Evolutionary conservation across 2,113 vertebrate species (phyloP).

Genomic region (Meleagris gallopavo): DNA sequence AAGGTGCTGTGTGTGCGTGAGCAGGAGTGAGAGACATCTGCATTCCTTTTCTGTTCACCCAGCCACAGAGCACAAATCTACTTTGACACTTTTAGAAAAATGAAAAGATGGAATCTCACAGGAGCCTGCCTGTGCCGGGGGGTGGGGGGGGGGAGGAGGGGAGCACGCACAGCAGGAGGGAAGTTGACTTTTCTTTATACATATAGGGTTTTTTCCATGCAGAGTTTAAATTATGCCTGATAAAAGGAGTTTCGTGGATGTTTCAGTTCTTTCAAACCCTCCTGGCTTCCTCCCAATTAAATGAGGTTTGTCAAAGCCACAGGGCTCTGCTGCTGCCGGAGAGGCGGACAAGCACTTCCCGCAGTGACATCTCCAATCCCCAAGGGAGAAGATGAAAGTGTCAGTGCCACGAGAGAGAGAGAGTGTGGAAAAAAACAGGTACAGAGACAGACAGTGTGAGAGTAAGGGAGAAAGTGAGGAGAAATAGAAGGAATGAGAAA

Average conservation of each 20-base stretch:
- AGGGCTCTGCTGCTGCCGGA: conserved; percentile 86
- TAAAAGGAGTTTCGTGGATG: conserved; percentile 88
- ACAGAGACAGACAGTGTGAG: conserved; percentile 68
- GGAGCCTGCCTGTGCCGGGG: conserved; percentile 77
- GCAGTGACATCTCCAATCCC: conserved; percentile 86
- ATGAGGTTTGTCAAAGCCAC: conserved; percentile 91
- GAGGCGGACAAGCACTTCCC: conserved; percentile 86
- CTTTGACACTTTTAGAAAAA: conserved; percentile 86
- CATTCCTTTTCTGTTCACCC: conserved; percentile 79
- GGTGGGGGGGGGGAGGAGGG: conserved; percentile 65
- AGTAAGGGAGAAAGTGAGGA: conserved; percentile 18
- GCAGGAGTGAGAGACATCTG: conserved; percentile 73
- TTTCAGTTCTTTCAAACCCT: conserved; percentile 90
- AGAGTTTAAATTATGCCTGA: conserved; percentile 91
- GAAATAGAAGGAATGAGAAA: conserved; percentile 55
- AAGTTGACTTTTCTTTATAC: conserved; percentile 90
- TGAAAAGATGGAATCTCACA: conserved; percentile 85
- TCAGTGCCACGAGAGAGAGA: conserved; percentile 71
- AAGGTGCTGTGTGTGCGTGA: conserved; percentile 31
- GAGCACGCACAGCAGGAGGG: conserved; percentile 82
- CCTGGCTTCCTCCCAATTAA: conserved; percentile 90
- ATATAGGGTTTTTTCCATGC: conserved; percentile 88
- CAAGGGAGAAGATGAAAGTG: conserved; percentile 87
- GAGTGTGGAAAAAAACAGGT: conserved; percentile 60
- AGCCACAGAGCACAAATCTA: conserved; percentile 82